phyloP scores from a whole-genome alignment of 2,797 vertebrate genomes.

The Rhincodon typus region DNA sequence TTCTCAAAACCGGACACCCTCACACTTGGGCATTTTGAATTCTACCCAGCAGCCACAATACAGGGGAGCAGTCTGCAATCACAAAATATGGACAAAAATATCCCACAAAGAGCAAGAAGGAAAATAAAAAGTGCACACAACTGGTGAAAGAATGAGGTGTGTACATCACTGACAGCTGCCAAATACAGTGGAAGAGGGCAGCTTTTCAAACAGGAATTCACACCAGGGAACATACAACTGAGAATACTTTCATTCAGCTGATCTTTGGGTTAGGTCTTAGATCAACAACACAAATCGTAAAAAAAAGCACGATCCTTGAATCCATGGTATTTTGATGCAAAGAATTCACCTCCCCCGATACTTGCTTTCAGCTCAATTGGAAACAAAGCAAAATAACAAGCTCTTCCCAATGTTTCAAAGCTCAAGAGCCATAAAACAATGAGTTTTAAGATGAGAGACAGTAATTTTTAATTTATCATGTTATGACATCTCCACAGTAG shows the following conservation, averaged over 20 bases:
- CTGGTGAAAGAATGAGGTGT: not conserved
- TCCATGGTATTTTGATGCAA: not conserved
- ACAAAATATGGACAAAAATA: not conserved
- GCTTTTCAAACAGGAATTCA: not conserved
- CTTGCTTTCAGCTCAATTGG: not conserved
- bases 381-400: not conserved
- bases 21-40: no score
- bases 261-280: not conserved
- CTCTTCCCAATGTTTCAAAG: not conserved
- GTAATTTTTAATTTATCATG: no score
- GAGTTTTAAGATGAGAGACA: not conserved
- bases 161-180: not conserved
- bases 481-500: no score
- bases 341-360: not conserved
- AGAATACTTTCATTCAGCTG: not conserved
- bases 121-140: not conserved
- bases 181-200: not conserved
- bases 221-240: not conserved
- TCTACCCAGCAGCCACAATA: no score
- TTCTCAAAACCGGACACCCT: no score
- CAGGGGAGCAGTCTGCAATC: not conserved
- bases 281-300: not conserved
- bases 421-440: not conserved
- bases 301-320: no score
- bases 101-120: no score